Evolutionary conservation across 1,140 invertebrate genomes (phyloP).

Genomic region (Berghia stephanieae): DNA sequence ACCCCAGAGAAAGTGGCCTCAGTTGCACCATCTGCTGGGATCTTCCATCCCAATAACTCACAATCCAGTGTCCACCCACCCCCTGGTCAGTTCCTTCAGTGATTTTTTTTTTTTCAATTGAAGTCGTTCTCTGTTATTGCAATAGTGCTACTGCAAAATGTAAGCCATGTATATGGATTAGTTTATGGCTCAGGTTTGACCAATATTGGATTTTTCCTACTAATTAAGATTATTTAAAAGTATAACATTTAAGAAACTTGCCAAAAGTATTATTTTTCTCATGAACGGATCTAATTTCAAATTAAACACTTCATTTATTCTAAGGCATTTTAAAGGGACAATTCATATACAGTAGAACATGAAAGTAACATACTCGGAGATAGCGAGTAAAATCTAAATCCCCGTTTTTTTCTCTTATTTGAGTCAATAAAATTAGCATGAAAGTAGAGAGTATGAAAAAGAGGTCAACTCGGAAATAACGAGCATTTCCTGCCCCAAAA

Average conservation of each 20-base stretch:
- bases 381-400: too few species aligned
- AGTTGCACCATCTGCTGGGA: constrained; percentile 24
- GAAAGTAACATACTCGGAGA: too few species aligned
- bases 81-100: constrained; percentile 23
- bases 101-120: background rate
- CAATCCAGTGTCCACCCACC: constrained; percentile 16
- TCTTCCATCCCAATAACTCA: constrained; percentile 9
- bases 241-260: background rate
- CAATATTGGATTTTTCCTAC: constrained; percentile 13
- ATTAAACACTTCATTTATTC: background rate
- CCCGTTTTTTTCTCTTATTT: too few species aligned
- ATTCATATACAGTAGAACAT: too few species aligned
- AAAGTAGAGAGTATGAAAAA: too few species aligned
- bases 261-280: background rate
- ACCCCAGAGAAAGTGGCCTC: constrained; percentile 18
- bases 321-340: too few species aligned
- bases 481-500: too few species aligned
- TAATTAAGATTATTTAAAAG: background rate
- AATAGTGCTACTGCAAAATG: background rate
- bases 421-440: too few species aligned
- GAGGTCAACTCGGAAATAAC: too few species aligned
- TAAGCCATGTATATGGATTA: constrained; percentile 1
- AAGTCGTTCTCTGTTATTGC: background rate
- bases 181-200: constrained; percentile 21
- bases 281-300: background rate